Evolutionary conservation across 1,140 invertebrate genomes (phyloP), one percentile per base, ranked within the genome.

Genomic region (Delia radicum): DNA sequence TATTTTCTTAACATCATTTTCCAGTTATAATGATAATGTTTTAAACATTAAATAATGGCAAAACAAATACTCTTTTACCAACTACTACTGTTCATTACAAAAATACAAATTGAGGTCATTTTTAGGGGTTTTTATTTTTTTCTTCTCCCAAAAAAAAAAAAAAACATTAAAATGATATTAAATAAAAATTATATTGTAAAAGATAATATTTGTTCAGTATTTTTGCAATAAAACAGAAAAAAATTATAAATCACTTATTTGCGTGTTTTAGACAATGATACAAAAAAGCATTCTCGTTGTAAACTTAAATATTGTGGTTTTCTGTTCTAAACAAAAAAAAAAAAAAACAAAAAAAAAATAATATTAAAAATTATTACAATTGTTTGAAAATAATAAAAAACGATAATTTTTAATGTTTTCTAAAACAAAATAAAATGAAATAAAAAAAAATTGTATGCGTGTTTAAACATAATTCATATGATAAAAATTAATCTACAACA

Each of bases 191-290:
- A 55, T 55, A 24, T 55, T 55, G 48, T 55, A 55, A 55, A 55
- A 55, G 48, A 55, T 55, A 55, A 55, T 18, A 8, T 55, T 55
- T 55, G n/a, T 33, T 12, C 37, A 42, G 6, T 15, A 55, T 55
- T 21, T 55, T 55, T 55, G 48, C 48, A 55, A 24, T 55, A 55
- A 55, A 55, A 55, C 24, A 55, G 21, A 21, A n/a, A 46, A 42
- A 72, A 72, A 72, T 33, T 31, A 72, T 31, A 72, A 72, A 72
- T 33, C 27, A 72, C 24, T 31, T 33, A 46, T 31, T 31, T 31
- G 31, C 27, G 31, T 31, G 33, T 31, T 31, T 37, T 31, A 72
- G 24, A 33, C 27, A 72, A 72, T 72, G 31, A 72, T 33, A 72
- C 37, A 33, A 24, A 69, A 28, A 2, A 10, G n/a, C n/a, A 37